A percentile compares a stretch with the other conserved stretches of the same genome.
These are phyloP conservation scores for Ophioninae sp. DNA, from an alignment of 2,888 invertebrate genomes.

Conservation along the genomic window DNA sequence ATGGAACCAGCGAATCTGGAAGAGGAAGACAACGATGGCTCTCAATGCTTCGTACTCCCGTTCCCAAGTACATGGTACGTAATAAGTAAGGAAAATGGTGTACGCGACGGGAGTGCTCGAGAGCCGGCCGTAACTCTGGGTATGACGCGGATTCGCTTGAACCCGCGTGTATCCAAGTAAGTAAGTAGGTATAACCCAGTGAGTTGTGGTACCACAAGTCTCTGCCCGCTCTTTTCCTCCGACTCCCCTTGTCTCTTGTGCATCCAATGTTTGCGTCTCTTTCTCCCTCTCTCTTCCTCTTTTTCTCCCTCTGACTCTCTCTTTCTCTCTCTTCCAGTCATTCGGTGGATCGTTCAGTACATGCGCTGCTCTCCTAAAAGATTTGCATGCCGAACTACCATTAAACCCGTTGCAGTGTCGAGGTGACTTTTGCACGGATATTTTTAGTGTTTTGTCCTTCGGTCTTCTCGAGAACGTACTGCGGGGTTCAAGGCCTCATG, in stretches of 20 bases:
- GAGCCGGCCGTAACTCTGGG: conserved; percentile 56
- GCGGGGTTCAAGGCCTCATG: conserved; percentile 75
- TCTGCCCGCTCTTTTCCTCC: conserved; percentile 19
- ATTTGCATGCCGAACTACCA: conserved; percentile 73
- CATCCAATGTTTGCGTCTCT: neutral
- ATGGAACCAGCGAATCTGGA: neutral
- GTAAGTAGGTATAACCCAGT: conserved; percentile 55
- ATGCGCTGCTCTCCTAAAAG: conserved; percentile 66
- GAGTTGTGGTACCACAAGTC: conserved; percentile 53
- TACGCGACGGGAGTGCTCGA: conserved; percentile 41
- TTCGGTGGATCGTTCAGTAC: conserved; percentile 55
- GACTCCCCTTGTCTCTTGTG: neutral
- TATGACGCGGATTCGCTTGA: conserved; percentile 53
- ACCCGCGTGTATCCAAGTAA: conserved; percentile 54
- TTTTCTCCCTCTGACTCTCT: neutral
- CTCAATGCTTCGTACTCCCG: conserved; percentile 10
- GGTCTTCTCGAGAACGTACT: conserved; percentile 66
- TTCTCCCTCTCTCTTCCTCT: conserved; percentile 29
- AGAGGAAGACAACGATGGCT: neutral
- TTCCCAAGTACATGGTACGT: conserved; percentile 34
- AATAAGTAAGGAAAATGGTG: conserved; percentile 35
- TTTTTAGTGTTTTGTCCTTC: conserved; percentile 77
- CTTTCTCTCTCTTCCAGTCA: conserved; percentile 51
- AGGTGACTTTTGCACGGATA: conserved; percentile 73
- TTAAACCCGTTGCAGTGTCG: conserved; percentile 73